A percentile compares a stretch with the other conserved stretches of the same genome.
phyloP scores from a whole-genome alignment of 2,797 vertebrate genomes.

The Fratercula arctica region DNA sequence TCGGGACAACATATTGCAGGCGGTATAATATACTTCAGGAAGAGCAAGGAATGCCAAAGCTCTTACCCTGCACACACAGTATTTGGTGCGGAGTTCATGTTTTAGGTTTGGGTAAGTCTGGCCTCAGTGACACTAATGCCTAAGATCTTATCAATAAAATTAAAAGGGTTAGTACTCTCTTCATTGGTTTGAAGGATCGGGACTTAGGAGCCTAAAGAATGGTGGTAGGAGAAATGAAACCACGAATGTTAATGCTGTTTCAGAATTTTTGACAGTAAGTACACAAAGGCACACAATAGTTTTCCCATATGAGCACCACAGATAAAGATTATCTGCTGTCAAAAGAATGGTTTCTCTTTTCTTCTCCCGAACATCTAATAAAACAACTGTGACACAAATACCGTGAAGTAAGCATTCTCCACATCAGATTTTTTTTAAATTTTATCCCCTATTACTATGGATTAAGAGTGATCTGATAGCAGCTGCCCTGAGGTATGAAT shows the following conservation, averaged over 20 bases:
- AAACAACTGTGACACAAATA: background rate
- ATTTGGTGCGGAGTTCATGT: background rate
- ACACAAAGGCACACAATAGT: background rate
- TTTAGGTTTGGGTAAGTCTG: background rate
- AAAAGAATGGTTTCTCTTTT: background rate
- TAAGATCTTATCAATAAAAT: background rate
- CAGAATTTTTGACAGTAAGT: background rate
- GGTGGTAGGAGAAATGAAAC: background rate
- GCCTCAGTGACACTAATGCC: background rate
- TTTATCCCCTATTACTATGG: background rate
- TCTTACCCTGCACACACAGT: background rate
- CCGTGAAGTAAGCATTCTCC: background rate
- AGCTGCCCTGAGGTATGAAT: background rate
- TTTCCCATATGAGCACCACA: background rate
- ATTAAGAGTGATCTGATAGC: background rate
- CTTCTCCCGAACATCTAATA: background rate
- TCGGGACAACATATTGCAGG: background rate
- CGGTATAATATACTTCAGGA: background rate
- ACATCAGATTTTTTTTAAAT: background rate
- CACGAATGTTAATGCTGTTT: background rate
- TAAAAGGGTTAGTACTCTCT: background rate
- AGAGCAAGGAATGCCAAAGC: background rate
- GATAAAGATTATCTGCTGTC: background rate
- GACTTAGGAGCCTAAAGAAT: background rate
- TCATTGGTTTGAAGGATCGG: background rate